Percentiles rank a stretch among this genome's conserved stretches.
Conservation (phyloP, 2,113 vertebrate genomes). For the Daubentonia madagascariensis region DNA sequence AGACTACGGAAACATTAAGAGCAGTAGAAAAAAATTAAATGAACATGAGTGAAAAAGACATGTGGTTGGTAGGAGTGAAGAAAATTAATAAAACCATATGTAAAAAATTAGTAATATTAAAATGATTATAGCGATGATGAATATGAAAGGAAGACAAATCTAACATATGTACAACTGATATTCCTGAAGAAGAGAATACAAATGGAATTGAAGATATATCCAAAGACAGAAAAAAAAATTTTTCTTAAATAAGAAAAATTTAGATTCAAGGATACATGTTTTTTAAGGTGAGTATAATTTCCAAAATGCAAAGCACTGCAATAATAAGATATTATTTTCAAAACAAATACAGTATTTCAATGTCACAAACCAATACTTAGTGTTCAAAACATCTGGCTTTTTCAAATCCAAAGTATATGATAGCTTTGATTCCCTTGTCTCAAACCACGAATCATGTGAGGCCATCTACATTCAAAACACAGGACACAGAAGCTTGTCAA, state of each 20-base stretch:
- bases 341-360: slow-evolving; percentile 8
- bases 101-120: not conserved
- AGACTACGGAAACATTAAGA: not conserved
- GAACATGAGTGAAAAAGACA: not conserved
- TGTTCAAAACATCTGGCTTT: not conserved
- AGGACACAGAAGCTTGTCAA: not conserved
- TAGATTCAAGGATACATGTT: not conserved
- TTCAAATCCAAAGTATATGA: not conserved
- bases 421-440: not conserved
- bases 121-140: not conserved
- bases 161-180: not conserved
- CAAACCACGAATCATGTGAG: not conserved
- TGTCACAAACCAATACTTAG: not conserved
- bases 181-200: not conserved
- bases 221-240: not conserved
- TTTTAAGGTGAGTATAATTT: not conserved
- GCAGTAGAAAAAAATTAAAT: not conserved
- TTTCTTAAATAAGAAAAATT: not conserved
- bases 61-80: not conserved
- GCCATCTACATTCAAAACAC: not conserved
- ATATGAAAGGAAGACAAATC: not conserved
- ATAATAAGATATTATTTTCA: not conserved
- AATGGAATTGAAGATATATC: not conserved
- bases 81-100: not conserved
- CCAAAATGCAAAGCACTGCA: not conserved